Conservation (phyloP, 2,888 invertebrate genomes). For the Pasiphila rectangulata region DNA sequence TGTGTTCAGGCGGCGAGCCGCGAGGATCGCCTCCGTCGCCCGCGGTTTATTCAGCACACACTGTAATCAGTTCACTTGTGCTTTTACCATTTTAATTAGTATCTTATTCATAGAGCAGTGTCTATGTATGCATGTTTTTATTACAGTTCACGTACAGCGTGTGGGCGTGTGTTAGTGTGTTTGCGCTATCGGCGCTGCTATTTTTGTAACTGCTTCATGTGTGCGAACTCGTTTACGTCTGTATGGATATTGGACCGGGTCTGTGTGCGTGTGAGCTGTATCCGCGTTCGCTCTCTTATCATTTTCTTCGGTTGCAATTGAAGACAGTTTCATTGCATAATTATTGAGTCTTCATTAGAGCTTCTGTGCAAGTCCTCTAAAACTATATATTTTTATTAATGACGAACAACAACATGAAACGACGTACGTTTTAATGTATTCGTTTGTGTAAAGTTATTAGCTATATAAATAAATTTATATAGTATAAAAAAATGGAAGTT, state of each 20-base stretch:
- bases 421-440: no score
- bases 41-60: constrained; percentile 38
- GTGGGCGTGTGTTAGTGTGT: constrained; percentile 79
- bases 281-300: constrained; percentile 73
- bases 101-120: constrained; percentile 67
- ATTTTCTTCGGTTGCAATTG: constrained; percentile 60
- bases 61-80: constrained; percentile 56
- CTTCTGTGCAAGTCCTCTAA: not conserved
- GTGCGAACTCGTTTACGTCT: constrained; percentile 47
- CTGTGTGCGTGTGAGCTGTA: constrained; percentile 57
- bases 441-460: no score
- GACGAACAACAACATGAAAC: not conserved
- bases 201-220: constrained; percentile 53
- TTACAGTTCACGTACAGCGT: constrained; percentile 73
- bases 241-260: constrained; percentile 33
- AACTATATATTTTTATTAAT: not conserved
- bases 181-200: constrained; percentile 76
- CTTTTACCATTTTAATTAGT: constrained; percentile 68
- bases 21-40: constrained; percentile 4
- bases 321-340: constrained; percentile 44
- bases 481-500: no score
- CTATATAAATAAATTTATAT: no score
- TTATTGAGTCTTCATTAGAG: constrained; percentile 8
- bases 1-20: not conserved
- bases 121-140: constrained; percentile 73